Evolutionary conservation across 2,888 invertebrate genomes (phyloP), one percentile per base, ranked within the genome.

Genomic region (Zonitis immaculata): DNA sequence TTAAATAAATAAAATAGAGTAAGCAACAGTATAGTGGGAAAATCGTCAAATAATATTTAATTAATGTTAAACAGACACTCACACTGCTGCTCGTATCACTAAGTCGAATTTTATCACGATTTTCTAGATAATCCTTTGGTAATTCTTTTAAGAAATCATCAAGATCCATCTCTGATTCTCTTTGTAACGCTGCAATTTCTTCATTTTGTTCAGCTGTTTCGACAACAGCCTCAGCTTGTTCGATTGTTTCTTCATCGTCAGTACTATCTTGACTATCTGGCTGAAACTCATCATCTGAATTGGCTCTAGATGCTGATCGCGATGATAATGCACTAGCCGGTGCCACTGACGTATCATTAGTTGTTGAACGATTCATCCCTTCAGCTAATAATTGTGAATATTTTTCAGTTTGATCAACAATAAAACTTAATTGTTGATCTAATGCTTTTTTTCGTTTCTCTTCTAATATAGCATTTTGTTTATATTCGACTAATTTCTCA

Each of bases 381-480:
- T 93, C 92, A 4, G 93, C 91, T 54, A 95, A 78, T 78, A 91
- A 86, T 25, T 90, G 89, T 28, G 95, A 95, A 80, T 95, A 97
- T 72, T 94, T 95, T 77, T 99, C 98, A 0, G 98, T 97, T 78
- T 95, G 94, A 77, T 96, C 97, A 54, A 99, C 97, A 71, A 99
- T 95, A 74, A 96, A 96, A 76, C 93, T 93, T 56, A 99, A 82
- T 77, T 98, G 98, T 71, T 95, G 89, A 80, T 98, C 97, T 52
- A 98, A 79, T 0, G 95, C 96, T 71, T 91, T 89, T 74, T 96
- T 94, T 56, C 95, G 84, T 73, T 95, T 95, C 67, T 95, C 95
- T 75, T 98, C 97, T 54, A 97, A 80, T 63, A 93, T 86, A 22
- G 91, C 89, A 69, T 91, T 88, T 65, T 95, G 91, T 74, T 95